Base-by-base conservation (phyloP, 2,888 invertebrate genomes). In the Vesta saturnalis region DNA sequence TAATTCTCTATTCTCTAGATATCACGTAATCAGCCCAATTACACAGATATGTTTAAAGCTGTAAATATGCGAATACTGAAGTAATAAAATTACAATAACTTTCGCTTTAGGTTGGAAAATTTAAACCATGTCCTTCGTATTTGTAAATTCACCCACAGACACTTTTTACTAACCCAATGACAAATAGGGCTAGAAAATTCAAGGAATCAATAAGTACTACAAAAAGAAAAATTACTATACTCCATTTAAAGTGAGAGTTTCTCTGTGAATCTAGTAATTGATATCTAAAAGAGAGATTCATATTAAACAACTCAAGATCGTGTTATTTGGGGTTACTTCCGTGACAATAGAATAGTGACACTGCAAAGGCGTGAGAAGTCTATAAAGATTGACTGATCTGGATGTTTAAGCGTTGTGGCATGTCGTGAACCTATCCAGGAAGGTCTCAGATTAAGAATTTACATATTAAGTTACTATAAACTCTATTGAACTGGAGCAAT, bases 301-400 rank as follows among this genome's bases (percentile, higher is more conserved):
- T 65, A 61, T 47, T 64, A 58, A 65, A 35, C 56, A 69, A 52
- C 35, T 22, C 43, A 23, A 43, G 65, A 49, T 64, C 68, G 68
- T 68, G 64, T 64, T 68, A 60, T 60, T 61, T 43, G 35, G 60
- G 61, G 59, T 61, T 65, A 65, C 65, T 69, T 69, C 69, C 69
- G 69, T 65, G 69, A 69, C 65, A 69, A 65, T 62, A 57, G 52
- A 64, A 62, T 35, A 55, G 62, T 65, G 69, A 69, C 69, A 69
- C 56, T 57, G 59, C 46, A 57, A 60, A 70, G 70, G 67, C 67
- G 70, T 70, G 67, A 70, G 70, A 67, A 70, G 70, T 60, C 70
- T 46, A 70, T 70, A 70, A 70, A 70, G 70, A 70, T 70, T 70
- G 60, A 70, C 59, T 70, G 70, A 70, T 70, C 67, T 70, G 69